Conservation (phyloP, 2,113 vertebrate species). For the Apus apus region DNA sequence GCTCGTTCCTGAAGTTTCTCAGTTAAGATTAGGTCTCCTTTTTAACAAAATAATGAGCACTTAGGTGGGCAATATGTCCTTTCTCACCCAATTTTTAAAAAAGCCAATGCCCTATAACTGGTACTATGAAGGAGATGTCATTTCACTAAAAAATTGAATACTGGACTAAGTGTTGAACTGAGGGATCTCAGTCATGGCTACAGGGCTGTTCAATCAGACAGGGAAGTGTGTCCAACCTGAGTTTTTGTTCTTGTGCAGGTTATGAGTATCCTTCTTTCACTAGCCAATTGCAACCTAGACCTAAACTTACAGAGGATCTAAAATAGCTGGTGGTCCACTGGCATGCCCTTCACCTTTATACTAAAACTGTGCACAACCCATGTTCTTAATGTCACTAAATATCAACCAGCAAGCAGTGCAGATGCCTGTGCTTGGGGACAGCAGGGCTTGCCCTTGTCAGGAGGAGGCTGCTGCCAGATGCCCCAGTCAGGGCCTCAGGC, state of each 20-base stretch:
- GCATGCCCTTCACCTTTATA: not conserved
- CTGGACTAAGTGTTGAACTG: not conserved
- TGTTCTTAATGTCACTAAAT: not conserved
- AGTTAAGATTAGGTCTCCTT: not conserved
- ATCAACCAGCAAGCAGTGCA: not conserved
- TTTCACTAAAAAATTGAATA: not conserved
- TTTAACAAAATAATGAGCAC: not conserved
- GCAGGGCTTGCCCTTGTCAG: not conserved
- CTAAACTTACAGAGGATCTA: not conserved
- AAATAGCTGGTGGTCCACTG: not conserved
- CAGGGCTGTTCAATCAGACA: not conserved
- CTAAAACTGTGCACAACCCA: not conserved
- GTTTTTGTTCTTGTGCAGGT: not conserved
- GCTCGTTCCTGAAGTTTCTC: not conserved
- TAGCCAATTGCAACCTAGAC: not conserved
- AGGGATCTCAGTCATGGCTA: not conserved
- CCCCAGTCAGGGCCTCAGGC: fast-evolving
- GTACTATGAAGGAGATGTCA: not conserved
- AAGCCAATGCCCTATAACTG: not conserved
- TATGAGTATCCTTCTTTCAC: not conserved
- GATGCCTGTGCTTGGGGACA: not conserved
- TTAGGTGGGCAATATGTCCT: not conserved
- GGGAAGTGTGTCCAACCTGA: not conserved
- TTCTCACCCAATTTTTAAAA: not conserved
- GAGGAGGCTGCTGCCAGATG: fast-evolving